Evolutionary conservation across 2,113 vertebrate species (phyloP).

Genomic region (Burhinus bistriatus): DNA sequence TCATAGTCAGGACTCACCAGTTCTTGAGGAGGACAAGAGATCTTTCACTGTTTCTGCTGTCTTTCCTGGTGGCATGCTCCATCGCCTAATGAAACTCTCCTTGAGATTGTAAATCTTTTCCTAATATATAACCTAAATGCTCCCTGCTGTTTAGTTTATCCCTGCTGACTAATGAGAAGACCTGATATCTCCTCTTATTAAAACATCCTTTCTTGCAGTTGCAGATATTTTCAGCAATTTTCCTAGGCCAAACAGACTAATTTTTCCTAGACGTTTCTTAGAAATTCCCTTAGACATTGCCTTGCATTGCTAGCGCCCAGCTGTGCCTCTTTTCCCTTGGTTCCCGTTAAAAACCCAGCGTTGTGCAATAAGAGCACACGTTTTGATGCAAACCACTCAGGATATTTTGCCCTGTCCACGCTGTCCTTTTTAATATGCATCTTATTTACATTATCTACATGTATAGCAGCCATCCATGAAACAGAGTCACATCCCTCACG

Average conservation of each 20-base stretch:
- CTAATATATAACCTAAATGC: neutral
- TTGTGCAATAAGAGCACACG: rapidly evolving
- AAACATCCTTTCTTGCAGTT: neutral
- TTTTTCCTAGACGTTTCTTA: neutral
- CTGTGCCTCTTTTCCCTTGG: neutral
- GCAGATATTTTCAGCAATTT: neutral
- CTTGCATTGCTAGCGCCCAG: neutral
- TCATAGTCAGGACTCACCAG: neutral
- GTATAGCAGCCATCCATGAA: neutral
- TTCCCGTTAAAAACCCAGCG: neutral
- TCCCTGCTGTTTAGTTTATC: neutral
- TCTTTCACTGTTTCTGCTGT: neutral
- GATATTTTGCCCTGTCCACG: rapidly evolving
- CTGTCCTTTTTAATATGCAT: neutral
- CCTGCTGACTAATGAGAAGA: neutral
- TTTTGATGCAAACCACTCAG: rapidly evolving
- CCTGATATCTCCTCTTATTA: neutral
- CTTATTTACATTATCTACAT: neutral
- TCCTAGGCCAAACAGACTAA: neutral
- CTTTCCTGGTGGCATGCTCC: neutral
- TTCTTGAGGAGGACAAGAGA: neutral
- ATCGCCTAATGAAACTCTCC: neutral
- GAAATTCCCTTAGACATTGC: neutral
- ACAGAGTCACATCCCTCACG: rapidly evolving
- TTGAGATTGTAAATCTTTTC: neutral